A percentile compares a stretch with the other conserved stretches of the same genome.
Evolutionary conservation across 2,797 vertebrate species (phyloP).

Genomic region (Sebastes jordani): DNA sequence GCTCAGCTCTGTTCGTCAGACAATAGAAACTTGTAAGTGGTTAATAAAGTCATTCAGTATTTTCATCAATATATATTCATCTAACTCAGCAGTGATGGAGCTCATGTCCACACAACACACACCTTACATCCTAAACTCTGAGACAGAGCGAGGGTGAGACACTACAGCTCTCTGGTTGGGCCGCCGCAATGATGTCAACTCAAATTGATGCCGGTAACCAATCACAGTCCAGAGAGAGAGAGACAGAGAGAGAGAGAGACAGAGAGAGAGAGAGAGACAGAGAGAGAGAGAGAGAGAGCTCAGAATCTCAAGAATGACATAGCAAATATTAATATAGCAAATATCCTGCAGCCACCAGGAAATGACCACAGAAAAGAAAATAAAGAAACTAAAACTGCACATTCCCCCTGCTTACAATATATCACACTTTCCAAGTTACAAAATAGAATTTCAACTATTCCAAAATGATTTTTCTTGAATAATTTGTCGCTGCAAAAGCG

Average conservation of each 20-base stretch:
- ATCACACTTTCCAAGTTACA: not conserved
- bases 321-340: not conserved
- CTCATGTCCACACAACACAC: not conserved
- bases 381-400: too few species aligned
- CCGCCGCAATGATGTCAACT: not conserved
- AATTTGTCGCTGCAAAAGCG: not conserved
- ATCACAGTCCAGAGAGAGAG: not conserved
- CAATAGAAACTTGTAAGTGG: not conserved
- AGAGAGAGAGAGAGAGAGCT: too few species aligned
- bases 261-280: not conserved
- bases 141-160: not conserved
- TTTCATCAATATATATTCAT: not conserved
- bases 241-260: not conserved
- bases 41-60: not conserved
- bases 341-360: not conserved
- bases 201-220: not conserved
- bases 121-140: not conserved
- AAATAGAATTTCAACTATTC: not conserved
- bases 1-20: not conserved
- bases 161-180: not conserved
- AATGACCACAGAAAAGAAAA: too few species aligned
- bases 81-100: not conserved
- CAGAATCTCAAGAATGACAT: too few species aligned
- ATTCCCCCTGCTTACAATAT: too few species aligned
- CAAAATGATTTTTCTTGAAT: not conserved